Percentiles rank a stretch among this genome's conserved stretches.
Evolutionary conservation across 2,113 vertebrate genomes (phyloP).

Genomic region (Corythoichthys haematopterus): DNA sequence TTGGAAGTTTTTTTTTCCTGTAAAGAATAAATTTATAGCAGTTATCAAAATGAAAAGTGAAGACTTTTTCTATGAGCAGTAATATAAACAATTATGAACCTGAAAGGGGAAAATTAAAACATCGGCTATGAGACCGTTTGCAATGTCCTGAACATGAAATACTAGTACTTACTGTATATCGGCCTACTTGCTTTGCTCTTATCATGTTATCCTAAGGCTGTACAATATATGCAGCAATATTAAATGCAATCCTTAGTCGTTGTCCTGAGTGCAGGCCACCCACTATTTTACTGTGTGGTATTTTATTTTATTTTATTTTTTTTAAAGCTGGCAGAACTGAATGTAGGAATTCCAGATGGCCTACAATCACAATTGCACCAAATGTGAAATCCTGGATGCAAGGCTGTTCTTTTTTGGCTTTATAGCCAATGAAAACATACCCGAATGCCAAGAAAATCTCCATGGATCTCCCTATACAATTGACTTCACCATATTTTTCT

Average conservation of each 20-base stretch:
- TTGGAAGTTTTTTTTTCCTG: too few species aligned
- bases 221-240: neutral
- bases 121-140: too few species aligned
- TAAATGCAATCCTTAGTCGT: neutral
- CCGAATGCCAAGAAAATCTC: conserved; percentile 31
- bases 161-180: too few species aligned
- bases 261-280: neutral
- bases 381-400: conserved; percentile 24
- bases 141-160: too few species aligned
- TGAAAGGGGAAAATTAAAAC: too few species aligned
- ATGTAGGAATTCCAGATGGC: conserved; percentile 24
- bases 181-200: too few species aligned
- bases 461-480: conserved; percentile 29
- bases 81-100: too few species aligned
- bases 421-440: conserved; percentile 37
- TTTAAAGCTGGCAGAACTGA: conserved; percentile 8
- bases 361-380: conserved; percentile 20
- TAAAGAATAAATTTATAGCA: too few species aligned
- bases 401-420: conserved; percentile 32
- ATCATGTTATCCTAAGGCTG: too few species aligned
- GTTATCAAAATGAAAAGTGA: too few species aligned
- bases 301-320: neutral
- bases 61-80: too few species aligned
- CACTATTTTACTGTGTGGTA: neutral
- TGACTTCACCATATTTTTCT: conserved; percentile 29